Evolutionary conservation across 2,113 vertebrate genomes (phyloP), one percentile per base, ranked within the genome.

Genomic region (Chroicocephalus ridibundus): DNA sequence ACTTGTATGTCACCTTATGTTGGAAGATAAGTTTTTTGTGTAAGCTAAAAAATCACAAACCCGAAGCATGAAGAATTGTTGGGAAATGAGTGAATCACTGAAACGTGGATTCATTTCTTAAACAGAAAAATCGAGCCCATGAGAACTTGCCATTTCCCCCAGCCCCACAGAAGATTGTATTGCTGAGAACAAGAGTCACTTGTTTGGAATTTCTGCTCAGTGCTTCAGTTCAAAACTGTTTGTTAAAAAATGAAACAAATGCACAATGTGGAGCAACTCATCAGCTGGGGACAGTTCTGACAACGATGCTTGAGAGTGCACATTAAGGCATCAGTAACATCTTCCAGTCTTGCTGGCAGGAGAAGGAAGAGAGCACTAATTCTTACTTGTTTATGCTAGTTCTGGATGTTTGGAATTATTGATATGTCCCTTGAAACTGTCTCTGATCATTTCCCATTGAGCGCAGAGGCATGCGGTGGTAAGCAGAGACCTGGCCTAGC

Each of bases 381-480:
- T 91, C 81, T 82, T 84, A 64, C 25, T 95, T 95, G 90, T 95
- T 94, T 95, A 82, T 95, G 82, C 69, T 84, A 87, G 90, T 80
- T 91, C 95, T 62, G 86, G 66, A 94, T 80, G 61, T 27, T 96
- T 70, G 74, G 70, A 81, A 62, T 87, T 93, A 96, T 96, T 95
- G 92, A 92, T 93, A 75, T 62, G 47, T 94, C 95, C 78, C 96
- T 93, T 96, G 97, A 90, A 94, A 92, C 79, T 29, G 15, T 84
- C 54, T 46, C 78, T 93, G 82, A 88, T 82, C 18, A 80, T 96
- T 97, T 96, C 93, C 89, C 91, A 46, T 91, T 91, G 89, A 96
- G 82, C 25, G 32, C 49, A 82, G 93, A 95, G 72, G 61, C 42
- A 91, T 90, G 88, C 71, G 62, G 64, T 82, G 80, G 81, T 85